Evolutionary conservation across 2,888 invertebrate species (phyloP).

Genomic region (Hipparchia sbordonii): DNA sequence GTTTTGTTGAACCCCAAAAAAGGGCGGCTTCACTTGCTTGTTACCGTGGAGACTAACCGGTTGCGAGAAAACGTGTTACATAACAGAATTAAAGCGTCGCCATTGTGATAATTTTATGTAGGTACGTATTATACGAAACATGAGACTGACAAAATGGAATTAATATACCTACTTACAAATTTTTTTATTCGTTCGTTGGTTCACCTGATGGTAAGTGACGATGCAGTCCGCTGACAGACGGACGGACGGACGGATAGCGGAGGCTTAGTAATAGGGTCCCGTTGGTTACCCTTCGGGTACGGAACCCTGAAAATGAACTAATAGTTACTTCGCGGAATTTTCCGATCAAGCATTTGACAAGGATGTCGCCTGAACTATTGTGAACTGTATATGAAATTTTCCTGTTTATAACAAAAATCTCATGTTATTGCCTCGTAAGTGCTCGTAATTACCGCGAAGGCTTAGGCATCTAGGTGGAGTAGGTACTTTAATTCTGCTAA

Average conservation of each 20-base stretch:
- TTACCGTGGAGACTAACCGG: slow-evolving; percentile 12
- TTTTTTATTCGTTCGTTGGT: no score
- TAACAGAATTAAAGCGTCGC: slow-evolving; percentile 15
- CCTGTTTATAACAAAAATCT: not conserved
- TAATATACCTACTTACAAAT: no score
- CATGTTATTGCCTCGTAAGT: not conserved
- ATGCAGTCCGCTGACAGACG: no score
- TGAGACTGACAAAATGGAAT: no score
- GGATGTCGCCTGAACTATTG: no score
- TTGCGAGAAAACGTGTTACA: slow-evolving; percentile 24
- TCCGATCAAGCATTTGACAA: no score
- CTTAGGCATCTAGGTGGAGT: not conserved
- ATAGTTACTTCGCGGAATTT: no score
- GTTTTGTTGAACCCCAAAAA: slow-evolving; percentile 16
- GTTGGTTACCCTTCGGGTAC: no score
- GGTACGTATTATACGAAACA: not conserved
- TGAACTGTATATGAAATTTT: not conserved
- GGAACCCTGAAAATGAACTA: no score
- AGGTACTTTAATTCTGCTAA: not conserved
- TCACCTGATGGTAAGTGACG: no score
- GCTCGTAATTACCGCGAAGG: not conserved
- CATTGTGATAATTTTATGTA: not conserved
- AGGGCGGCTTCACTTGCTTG: slow-evolving; percentile 11
- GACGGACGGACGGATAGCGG: no score
- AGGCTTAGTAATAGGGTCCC: no score